A percentile compares a stretch with the other conserved stretches of the same genome.
phyloP scores from a whole-genome alignment of 2,113 vertebrate genomes.

The Eubucco bourcierii region DNA sequence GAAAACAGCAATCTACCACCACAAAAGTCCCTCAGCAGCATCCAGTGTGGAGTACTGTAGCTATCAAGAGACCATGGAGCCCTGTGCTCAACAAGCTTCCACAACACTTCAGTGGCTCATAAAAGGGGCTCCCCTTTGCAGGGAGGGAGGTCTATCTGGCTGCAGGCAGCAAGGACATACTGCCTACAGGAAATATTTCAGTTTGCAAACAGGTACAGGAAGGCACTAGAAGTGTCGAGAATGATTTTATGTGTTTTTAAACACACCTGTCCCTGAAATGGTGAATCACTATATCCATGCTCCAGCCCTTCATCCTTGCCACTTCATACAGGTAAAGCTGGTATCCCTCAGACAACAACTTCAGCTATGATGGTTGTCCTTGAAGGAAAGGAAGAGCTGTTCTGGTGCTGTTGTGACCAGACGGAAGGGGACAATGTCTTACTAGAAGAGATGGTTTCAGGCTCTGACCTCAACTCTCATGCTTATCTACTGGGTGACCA shows the following conservation, averaged over 20 bases:
- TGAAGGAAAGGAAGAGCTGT: background rate
- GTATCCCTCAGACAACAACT: background rate
- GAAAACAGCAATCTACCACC: background rate
- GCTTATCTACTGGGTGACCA: background rate
- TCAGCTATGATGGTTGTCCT: background rate
- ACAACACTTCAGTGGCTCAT: background rate
- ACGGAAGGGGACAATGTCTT: accelerated
- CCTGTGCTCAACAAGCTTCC: background rate
- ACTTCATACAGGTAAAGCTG: background rate
- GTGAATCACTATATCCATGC: background rate
- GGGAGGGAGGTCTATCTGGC: background rate
- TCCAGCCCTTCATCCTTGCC: background rate
- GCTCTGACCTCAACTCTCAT: background rate
- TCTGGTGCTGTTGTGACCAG: background rate
- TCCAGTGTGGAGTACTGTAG: too few species aligned
- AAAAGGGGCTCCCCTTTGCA: background rate
- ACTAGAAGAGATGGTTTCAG: background rate
- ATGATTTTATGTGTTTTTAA: too few species aligned
- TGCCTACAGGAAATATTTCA: background rate
- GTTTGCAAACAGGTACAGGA: background rate
- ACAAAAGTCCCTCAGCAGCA: background rate
- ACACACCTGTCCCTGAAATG: background rate
- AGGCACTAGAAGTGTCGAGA: background rate
- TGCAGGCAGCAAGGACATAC: background rate
- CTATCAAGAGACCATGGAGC: background rate